A percentile compares a stretch with the other conserved stretches of the same genome.
Conservation (phyloP, 35 echinoderm and acorn worm genomes). For the Heliocidaris erythrogramma region DNA sequence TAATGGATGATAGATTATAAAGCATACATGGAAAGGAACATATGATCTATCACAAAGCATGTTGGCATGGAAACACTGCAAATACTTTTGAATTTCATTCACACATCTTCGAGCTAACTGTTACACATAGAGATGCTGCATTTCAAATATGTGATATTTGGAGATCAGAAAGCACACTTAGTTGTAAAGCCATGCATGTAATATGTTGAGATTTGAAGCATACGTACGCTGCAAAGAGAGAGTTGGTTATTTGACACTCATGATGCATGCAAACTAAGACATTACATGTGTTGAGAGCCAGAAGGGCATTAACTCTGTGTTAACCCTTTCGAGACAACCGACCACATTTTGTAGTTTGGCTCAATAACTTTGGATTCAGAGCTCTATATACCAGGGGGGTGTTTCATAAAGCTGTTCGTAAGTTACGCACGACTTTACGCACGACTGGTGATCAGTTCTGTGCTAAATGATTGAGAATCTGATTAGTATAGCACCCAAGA, state of each 20-base stretch:
- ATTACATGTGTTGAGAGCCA: too few species aligned
- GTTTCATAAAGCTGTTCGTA: too few species aligned
- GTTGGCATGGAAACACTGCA: not conserved
- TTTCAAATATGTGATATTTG: not conserved
- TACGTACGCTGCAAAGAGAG: not conserved
- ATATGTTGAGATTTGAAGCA: not conserved
- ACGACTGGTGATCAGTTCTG: too few species aligned
- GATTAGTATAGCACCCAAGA: too few species aligned
- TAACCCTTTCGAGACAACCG: too few species aligned
- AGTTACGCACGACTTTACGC: too few species aligned
- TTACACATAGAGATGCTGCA: not conserved
- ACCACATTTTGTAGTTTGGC: too few species aligned
- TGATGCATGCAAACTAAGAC: not conserved
- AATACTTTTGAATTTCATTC: not conserved
- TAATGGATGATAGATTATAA: not conserved
- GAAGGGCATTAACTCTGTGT: too few species aligned
- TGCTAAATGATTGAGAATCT: too few species aligned
- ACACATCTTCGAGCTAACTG: not conserved
- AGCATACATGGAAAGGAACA: not conserved
- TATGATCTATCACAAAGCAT: not conserved
- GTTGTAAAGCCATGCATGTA: constrained; percentile 16
- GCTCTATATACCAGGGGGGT: too few species aligned
- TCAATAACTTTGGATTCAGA: too few species aligned
- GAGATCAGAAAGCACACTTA: not conserved
- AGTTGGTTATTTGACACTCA: not conserved